These are phyloP conservation scores for Odontothrips loti DNA, from an alignment of 2,888 invertebrate genomes.

Conservation along the genomic window DNA sequence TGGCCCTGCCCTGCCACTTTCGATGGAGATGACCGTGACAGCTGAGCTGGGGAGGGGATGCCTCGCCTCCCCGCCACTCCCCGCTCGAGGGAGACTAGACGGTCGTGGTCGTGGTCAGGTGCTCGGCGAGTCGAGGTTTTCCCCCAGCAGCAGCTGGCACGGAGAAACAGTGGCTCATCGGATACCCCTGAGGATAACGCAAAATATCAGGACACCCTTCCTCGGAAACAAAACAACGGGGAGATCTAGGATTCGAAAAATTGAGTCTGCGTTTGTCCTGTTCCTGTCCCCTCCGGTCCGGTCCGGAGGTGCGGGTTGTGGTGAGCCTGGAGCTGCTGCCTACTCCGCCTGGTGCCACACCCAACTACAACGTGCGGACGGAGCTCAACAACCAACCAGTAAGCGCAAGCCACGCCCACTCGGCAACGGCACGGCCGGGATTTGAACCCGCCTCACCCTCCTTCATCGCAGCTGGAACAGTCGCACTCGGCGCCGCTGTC, in stretches of 20 bases:
- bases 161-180: too few relatives aligned
- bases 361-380: constrained; percentile 16
- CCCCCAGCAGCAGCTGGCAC: too few relatives aligned
- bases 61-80: not conserved
- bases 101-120: too few relatives aligned
- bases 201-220: too few relatives aligned
- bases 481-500: not conserved
- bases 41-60: not conserved
- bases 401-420: not conserved
- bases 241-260: too few relatives aligned
- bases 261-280: too few relatives aligned
- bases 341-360: not conserved
- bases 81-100: too few relatives aligned
- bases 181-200: too few relatives aligned
- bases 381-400: constrained; percentile 18
- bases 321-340: constrained; percentile 23
- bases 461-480: not conserved
- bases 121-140: too few relatives aligned
- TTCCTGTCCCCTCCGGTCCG: not conserved
- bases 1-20: not conserved
- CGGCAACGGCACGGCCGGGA: not conserved
- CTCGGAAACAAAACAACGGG: too few relatives aligned
- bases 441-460: not conserved
- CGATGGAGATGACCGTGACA: not conserved
- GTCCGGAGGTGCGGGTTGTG: not conserved